Evolutionary conservation across 1,140 invertebrate genomes (phyloP).

Genomic region (Diploscapter pachys): DNA sequence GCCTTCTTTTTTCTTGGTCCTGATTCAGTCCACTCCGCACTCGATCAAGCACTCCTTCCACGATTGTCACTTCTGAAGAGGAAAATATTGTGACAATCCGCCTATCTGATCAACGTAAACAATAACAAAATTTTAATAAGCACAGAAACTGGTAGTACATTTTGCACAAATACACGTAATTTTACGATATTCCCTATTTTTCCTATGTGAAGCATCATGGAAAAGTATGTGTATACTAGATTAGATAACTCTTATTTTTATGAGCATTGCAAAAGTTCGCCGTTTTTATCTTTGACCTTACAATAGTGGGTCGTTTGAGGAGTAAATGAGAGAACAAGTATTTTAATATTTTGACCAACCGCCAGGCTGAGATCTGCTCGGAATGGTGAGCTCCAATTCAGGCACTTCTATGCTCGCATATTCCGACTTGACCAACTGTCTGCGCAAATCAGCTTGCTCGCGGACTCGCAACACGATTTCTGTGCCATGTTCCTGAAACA

Average conservation of each 20-base stretch:
- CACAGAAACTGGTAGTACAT: no score
- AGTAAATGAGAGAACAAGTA: no score
- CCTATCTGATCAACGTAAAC: constrained; percentile 15
- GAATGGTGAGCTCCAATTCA: constrained; percentile 87
- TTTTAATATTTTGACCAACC: constrained; percentile 62
- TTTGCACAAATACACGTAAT: no score
- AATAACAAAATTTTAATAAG: constrained; percentile 17
- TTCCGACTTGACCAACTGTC: constrained; percentile 88
- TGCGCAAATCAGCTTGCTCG: constrained; percentile 72
- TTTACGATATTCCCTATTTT: no score
- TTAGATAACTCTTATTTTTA: no score
- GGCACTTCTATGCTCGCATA: constrained; percentile 78
- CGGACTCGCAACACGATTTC: constrained; percentile 54
- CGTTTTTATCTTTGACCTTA: no score
- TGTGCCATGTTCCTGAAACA: constrained; percentile 53
- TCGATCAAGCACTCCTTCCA: constrained; percentile 83
- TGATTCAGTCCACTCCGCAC: constrained; percentile 67
- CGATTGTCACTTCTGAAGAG: constrained; percentile 79
- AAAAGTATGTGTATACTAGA: no score
- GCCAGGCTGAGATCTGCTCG: constrained; percentile 80
- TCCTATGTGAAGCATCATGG: no score
- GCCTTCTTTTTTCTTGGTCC: constrained; percentile 71
- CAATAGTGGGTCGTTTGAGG: no score
- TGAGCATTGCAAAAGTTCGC: no score
- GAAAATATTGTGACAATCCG: constrained; percentile 13